Percentiles rank a stretch among this genome's conserved stretches.
Evolutionary conservation across 2,113 vertebrate genomes (phyloP).

Genomic region (Hippopotamus amphibius): DNA sequence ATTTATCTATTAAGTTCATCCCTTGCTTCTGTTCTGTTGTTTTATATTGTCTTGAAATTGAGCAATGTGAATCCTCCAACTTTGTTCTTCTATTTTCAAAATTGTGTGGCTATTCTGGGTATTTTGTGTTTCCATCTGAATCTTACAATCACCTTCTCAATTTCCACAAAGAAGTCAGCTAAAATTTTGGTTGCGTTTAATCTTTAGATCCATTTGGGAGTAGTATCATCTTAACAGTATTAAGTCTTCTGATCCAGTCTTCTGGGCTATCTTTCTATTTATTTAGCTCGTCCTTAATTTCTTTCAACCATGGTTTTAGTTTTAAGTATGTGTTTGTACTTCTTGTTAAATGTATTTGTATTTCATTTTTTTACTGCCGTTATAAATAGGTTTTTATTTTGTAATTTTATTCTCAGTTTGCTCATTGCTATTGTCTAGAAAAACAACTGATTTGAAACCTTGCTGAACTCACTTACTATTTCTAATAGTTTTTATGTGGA

Average conservation of each 20-base stretch:
- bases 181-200: background rate
- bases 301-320: background rate
- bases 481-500: background rate
- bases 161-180: background rate
- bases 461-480: background rate
- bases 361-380: background rate
- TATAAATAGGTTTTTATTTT: background rate
- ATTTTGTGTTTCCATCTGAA: background rate
- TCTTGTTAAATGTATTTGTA: background rate
- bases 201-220: background rate
- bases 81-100: background rate
- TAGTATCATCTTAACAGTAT: background rate
- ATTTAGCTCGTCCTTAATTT: background rate
- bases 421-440: background rate
- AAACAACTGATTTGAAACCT: background rate
- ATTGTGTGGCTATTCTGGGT: background rate
- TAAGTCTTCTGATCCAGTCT: background rate
- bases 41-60: background rate
- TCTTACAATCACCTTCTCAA: background rate
- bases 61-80: rapidly evolving
- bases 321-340: background rate
- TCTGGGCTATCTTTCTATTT: background rate
- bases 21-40: too few relatives aligned
- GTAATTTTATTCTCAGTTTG: background rate
- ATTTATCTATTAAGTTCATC: background rate